A percentile compares a stretch with the other conserved stretches of the same genome.
These are phyloP conservation scores for Eremophila alpestris DNA, from an alignment of 2,797 vertebrate genomes.

Conservation along the genomic window DNA sequence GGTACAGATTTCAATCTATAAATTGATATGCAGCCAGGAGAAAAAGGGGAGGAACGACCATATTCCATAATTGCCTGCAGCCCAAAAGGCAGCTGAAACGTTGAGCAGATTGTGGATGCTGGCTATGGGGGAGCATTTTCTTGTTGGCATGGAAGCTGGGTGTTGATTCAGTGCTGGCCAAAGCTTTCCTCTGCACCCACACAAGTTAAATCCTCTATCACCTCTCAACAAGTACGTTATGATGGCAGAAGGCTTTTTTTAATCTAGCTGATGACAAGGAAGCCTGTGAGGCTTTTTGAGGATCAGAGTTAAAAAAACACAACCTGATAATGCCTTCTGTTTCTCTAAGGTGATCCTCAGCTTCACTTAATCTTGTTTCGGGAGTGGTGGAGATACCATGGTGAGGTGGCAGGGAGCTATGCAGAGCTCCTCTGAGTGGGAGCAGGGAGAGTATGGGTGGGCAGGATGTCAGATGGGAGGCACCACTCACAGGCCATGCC, in stretches of 20 bases:
- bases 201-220: neutral
- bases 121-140: neutral
- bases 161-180: conserved; percentile 28
- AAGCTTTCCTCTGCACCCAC: neutral
- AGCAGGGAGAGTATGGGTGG: neutral
- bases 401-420: neutral
- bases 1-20: neutral
- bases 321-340: neutral
- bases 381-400: neutral
- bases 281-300: neutral
- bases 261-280: conserved; percentile 23
- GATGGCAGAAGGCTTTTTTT: neutral
- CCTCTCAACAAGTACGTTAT: neutral
- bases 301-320: conserved; percentile 4
- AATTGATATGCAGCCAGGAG: neutral
- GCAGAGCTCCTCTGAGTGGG: neutral
- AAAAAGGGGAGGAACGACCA: neutral
- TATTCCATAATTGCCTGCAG: neutral
- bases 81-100: neutral
- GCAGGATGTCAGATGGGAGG: conserved; percentile 9
- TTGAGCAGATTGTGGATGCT: neutral
- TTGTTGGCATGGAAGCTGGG: neutral
- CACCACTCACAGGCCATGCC: neutral
- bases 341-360: conserved; percentile 10
- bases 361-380: neutral